Evolutionary conservation across 2,888 invertebrate species (phyloP).

Genomic region (Lasioglossum vierecki): DNA sequence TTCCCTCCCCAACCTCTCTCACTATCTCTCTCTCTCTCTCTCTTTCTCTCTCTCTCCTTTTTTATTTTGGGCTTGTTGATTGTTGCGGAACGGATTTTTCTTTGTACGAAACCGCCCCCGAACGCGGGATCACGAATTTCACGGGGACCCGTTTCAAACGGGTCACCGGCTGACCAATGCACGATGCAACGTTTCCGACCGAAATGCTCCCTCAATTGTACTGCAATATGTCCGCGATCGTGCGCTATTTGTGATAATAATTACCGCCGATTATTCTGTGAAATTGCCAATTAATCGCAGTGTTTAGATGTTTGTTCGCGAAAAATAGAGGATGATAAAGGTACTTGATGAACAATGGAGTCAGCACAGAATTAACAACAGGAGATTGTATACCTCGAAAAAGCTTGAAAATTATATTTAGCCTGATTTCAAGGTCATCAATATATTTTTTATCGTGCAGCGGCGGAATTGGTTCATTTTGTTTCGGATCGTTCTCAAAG

Average conservation of each 20-base stretch:
- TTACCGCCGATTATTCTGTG: not conserved
- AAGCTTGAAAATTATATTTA: not conserved
- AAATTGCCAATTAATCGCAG: not conserved
- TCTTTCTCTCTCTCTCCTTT: not conserved
- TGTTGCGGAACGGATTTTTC: conserved; percentile 41
- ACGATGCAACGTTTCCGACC: not conserved
- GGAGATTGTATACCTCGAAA: not conserved
- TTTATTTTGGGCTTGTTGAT: conserved; percentile 15
- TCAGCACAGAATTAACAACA: not conserved
- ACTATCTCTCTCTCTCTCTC: not conserved
- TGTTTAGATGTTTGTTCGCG: not conserved
- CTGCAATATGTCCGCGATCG: not conserved
- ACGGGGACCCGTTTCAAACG: conserved; percentile 21
- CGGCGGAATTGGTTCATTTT: too few species aligned
- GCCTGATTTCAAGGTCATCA: not conserved
- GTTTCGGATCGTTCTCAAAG: not conserved
- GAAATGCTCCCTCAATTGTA: not conserved
- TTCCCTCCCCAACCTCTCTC: not conserved
- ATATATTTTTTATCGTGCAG: too few species aligned
- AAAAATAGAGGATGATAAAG: not conserved
- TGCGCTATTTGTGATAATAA: not conserved
- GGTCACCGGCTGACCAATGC: conserved; percentile 57
- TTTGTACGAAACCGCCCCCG: conserved; percentile 22
- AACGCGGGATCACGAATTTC: conserved; percentile 27
- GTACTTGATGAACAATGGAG: too few species aligned